phyloP scores from a whole-genome alignment of 2,888 invertebrate species.

The Lobophora halterata region DNA sequence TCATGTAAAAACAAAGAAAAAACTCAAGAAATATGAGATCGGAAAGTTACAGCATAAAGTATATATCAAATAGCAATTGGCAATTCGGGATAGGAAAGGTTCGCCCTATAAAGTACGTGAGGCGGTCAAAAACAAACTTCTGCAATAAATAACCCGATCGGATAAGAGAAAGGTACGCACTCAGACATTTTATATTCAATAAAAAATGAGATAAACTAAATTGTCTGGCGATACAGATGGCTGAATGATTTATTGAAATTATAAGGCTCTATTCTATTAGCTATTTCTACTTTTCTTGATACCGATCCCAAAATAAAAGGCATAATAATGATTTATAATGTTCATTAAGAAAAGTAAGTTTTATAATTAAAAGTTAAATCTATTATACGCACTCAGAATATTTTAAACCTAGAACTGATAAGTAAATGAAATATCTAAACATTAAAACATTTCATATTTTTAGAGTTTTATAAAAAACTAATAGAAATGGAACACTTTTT shows the following conservation, averaged over 20 bases:
- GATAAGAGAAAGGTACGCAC: slow-evolving; percentile 74
- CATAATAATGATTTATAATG: too few species aligned
- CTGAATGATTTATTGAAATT: slow-evolving; percentile 53
- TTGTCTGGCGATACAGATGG: slow-evolving; percentile 63
- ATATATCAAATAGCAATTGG: slow-evolving; percentile 78
- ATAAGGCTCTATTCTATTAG: too few species aligned
- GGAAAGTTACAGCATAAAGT: slow-evolving; percentile 70
- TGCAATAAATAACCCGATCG: slow-evolving; percentile 78
- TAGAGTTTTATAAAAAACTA: too few species aligned
- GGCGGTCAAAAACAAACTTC: slow-evolving; percentile 79
- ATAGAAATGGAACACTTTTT: too few species aligned
- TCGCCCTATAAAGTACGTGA: slow-evolving; percentile 78
- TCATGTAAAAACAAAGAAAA: slow-evolving; percentile 47
- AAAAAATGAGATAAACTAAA: slow-evolving; percentile 75
- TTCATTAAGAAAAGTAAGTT: too few species aligned
- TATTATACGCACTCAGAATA: too few species aligned
- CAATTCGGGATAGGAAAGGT: slow-evolving; percentile 76
- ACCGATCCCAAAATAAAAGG: too few species aligned
- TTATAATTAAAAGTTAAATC: too few species aligned
- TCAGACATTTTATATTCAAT: slow-evolving; percentile 77
- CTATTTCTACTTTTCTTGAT: too few species aligned
- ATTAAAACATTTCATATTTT: too few species aligned
- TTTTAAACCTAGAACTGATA: too few species aligned
- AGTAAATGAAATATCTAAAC: too few species aligned
- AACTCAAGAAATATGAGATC: slow-evolving; percentile 65